These are phyloP conservation scores for Tetheella fluctuosa DNA, from an alignment of 2,888 invertebrate species.

Conservation along the genomic window DNA sequence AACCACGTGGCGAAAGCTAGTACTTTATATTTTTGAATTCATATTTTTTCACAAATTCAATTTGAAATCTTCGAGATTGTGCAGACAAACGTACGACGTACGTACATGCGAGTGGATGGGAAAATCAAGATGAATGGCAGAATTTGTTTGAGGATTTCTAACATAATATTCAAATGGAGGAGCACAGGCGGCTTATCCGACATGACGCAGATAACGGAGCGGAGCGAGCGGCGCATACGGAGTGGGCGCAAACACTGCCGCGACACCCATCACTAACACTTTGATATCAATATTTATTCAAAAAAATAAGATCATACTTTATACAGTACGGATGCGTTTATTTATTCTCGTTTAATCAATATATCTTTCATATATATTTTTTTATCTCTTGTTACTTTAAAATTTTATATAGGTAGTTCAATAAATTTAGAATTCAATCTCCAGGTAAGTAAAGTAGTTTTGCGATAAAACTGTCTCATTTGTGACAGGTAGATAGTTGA, in stretches of 20 bases:
- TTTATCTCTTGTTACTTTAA: not conserved
- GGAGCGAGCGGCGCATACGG: not conserved
- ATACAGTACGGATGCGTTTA: not conserved
- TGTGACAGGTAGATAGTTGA: not conserved
- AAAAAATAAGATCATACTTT: not conserved
- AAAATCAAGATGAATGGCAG: constrained; percentile 5
- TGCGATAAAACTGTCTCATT: not conserved
- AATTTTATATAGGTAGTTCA: not conserved
- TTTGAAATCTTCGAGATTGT: not conserved
- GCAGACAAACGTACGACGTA: not conserved
- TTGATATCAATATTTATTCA: not conserved
- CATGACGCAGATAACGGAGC: constrained; percentile 10
- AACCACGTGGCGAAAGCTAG: no score
- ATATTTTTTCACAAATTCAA: not conserved
- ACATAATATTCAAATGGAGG: not conserved
- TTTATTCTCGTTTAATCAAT: not conserved
- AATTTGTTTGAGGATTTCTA: not conserved
- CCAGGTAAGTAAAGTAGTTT: not conserved
- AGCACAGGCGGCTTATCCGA: constrained; percentile 1
- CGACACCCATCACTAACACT: not conserved
- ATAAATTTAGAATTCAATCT: not conserved
- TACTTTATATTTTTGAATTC: not conserved
- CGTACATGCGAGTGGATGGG: not conserved
- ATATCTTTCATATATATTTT: not conserved
- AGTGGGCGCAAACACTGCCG: not conserved